Base-by-base conservation (phyloP, 2,113 vertebrate genomes). In the Aspiorhynchus laticeps region DNA sequence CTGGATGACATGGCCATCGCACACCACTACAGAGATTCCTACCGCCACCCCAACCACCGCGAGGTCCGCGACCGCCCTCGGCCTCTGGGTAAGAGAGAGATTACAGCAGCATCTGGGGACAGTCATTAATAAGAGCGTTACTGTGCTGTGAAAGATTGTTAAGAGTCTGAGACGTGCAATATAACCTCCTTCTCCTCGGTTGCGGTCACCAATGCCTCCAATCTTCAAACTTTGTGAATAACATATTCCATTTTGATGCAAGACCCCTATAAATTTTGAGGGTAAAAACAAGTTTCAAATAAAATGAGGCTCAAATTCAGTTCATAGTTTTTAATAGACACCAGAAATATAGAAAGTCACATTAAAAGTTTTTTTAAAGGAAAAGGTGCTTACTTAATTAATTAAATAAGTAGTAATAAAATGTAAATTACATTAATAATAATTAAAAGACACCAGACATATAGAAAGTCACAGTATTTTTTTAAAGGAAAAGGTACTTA, bases 1-100 rank as follows among this genome's bases (percentile, higher is more conserved):
- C 96, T 99, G 94, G 98, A 99, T 86, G 98, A 99, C 94, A 99
- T 99, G 98, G 97, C 98, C 94, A 97, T 99, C 90, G 97, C 97
- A 92, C 98, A 99, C 91, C 98, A 99, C 96, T 99, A 99, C 97
- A 97, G 98, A 89, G 98, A 99, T 95, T 96, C 95, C 87, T 99
- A 98, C 94, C 96, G 98, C 95, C 97, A 99, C 95, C 96, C 97
- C 87, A 98, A 97, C 93, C 97, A 98, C 93, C 97, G 98, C 88
- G 98, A 99, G 96, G 95, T 99, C 95, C 96, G 98, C 90, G 98
- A 99, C 93, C 96, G 98, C 92, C 94, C 96, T 92, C 95, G 98
- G 94, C 96, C 97, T 90, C 96, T 99, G 91, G 98, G 98, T 99
- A 96, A 97, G 97, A 80, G 87, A n/a, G 84, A 11, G 71, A 74